These are phyloP conservation scores for Lacanobia oleracea DNA, from an alignment of 2,888 invertebrate genomes.

Conservation along the genomic window DNA sequence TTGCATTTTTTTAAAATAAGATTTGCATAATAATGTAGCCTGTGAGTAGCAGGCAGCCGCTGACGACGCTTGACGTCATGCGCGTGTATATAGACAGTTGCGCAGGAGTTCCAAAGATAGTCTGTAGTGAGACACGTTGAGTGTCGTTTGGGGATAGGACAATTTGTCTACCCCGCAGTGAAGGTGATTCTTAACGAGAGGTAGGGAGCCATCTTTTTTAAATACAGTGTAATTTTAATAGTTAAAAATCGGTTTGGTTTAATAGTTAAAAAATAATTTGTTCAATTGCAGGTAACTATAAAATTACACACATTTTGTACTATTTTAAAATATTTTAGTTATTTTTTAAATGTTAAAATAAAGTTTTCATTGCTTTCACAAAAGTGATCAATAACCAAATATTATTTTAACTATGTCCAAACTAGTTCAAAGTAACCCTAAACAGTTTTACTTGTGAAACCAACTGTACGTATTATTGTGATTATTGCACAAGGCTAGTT, in stretches of 20 bases:
- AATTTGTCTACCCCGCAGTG: conserved; percentile 59
- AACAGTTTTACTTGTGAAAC: conserved; percentile 36
- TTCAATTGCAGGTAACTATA: conserved; percentile 22
- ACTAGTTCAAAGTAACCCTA: not conserved
- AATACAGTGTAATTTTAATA: conserved; percentile 33
- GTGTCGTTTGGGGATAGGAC: conserved; percentile 77
- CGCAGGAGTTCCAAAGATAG: conserved; percentile 82
- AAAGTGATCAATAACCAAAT: not conserved
- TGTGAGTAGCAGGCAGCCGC: conserved; percentile 38
- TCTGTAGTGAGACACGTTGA: conserved; percentile 76
- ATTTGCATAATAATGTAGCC: conserved; percentile 58
- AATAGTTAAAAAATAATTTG: conserved; percentile 5
- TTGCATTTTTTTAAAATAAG: conserved; percentile 20
- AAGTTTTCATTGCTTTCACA: not conserved
- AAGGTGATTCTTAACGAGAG: conserved; percentile 63
- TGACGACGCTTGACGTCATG: conserved; percentile 78
- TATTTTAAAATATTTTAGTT: not conserved
- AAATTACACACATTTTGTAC: not conserved
- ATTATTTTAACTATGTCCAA: not conserved
- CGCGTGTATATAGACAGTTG: conserved; percentile 84
- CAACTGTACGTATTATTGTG: conserved; percentile 15
- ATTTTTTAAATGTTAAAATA: conserved; percentile 2
- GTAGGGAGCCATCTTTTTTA: conserved; percentile 63
- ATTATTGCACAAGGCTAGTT: conserved; percentile 10
- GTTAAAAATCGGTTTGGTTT: conserved; percentile 10